phyloP scores from a whole-genome alignment of 2,113 vertebrate genomes.

The Pipa parva region DNA sequence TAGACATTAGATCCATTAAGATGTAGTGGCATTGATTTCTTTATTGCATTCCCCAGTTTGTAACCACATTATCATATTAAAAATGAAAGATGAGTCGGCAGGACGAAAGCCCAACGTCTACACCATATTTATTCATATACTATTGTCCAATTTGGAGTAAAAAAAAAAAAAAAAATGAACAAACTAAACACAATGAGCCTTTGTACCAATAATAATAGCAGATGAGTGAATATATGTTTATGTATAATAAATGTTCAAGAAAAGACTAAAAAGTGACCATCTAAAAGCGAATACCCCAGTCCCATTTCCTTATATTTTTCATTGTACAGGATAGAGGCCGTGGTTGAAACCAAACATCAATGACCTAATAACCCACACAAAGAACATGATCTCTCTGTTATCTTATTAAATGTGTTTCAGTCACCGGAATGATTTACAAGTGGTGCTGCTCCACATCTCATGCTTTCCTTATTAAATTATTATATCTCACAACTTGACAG shows the following conservation, averaged over 20 bases:
- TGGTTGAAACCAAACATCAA: too few species aligned
- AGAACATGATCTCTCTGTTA: conserved; percentile 29
- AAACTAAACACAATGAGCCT: too few species aligned
- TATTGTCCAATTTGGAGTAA: too few species aligned
- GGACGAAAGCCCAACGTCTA: conserved; percentile 13
- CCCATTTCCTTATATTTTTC: too few species aligned
- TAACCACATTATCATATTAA: conserved; percentile 11
- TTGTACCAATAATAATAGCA: too few species aligned
- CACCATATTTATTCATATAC: conserved; percentile 19
- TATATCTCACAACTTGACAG: conserved; percentile 34
- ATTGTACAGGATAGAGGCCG: too few species aligned
- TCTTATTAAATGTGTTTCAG: conserved; percentile 29
- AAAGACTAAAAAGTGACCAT: too few species aligned
- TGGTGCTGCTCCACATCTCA: conserved; percentile 33
- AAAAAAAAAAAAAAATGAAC: too few species aligned
- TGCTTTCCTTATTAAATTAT: conserved; percentile 45
- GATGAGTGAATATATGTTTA: too few species aligned
- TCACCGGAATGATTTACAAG: conserved; percentile 29
- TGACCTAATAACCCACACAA: too few species aligned
- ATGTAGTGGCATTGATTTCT: conserved; percentile 43
- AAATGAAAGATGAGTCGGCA: conserved; percentile 34
- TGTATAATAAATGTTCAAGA: too few species aligned
- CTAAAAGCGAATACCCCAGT: too few species aligned
- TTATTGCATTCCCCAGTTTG: conserved; percentile 27
- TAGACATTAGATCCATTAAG: conserved; percentile 47